These are phyloP conservation scores for Corvus hawaiiensis DNA, from an alignment of 2,113 vertebrate genomes.

Conservation along the genomic window DNA sequence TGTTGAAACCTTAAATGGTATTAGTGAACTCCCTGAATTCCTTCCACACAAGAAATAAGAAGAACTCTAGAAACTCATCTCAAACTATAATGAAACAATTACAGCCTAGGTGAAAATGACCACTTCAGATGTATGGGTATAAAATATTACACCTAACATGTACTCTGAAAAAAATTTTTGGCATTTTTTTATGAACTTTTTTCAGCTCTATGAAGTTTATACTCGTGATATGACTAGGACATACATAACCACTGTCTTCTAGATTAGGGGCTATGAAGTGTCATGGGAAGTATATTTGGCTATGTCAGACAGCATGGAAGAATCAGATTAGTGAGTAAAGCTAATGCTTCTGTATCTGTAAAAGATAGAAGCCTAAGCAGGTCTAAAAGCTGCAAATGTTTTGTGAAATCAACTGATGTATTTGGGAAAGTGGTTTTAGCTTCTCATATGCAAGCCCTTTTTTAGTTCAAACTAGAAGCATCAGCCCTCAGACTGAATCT, in stretches of 20 bases:
- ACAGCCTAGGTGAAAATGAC: neutral
- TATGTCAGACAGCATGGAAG: neutral
- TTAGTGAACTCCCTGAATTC: neutral
- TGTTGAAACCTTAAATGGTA: neutral
- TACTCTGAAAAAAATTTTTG: neutral
- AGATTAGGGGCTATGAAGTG: neutral
- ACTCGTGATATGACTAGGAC: neutral
- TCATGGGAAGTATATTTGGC: neutral
- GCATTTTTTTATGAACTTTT: neutral
- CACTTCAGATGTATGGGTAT: neutral
- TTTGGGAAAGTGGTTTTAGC: neutral
- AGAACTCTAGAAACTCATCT: neutral
- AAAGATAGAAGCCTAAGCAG: neutral
- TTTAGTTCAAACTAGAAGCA: neutral
- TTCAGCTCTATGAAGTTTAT: neutral
- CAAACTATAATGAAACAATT: neutral
- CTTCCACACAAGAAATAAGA: neutral
- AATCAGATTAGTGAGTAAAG: neutral
- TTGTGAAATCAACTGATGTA: neutral
- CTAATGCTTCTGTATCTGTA: neutral
- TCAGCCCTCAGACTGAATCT: neutral
- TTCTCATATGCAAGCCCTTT: neutral
- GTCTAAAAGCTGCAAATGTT: neutral
- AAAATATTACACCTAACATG: neutral
- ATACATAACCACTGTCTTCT: neutral